Evolutionary conservation across 2,888 invertebrate species (phyloP), one percentile per base, ranked within the genome.

Genomic region (Agonum fuliginosum): DNA sequence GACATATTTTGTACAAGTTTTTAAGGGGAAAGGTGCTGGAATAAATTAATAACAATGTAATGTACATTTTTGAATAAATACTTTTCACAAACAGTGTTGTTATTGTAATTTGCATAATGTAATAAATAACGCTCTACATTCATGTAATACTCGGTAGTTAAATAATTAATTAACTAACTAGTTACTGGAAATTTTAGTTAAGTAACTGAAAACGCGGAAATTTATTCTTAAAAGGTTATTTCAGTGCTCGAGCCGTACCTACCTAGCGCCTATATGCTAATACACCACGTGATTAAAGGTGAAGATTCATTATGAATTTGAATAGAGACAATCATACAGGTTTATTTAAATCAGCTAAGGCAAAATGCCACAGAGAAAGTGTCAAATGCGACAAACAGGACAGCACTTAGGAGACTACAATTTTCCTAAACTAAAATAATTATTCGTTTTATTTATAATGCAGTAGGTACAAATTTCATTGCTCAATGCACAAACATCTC

Each of bases 141-240:
- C 46, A 17, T 30, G 43, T 20, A 46, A 46, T 46, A 46, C 43
- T 14, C 10, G 24, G 12, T 67, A 17, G 30, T 71, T 43, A 71
- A 71, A 48, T 48, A 43, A 48, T 71, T 48, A 71, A 48, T 71
- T 27, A 71, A 71, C 14, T 67, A 71, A 41, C 41, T 19, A n/a
- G 14, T 37, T 20, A 17, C 19, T 34, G 48, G 24, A 71, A 71
- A 71, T 48, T 19, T 43, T 27, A 41, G 74, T 74, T 74, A 74
- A 74, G 74, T 74, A 74, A 74, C 46, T 14, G 43, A 65, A 62
- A 74, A 74, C 65, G 65, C 74, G 74, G 74, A 74, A 74, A 74
- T 74, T 34, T n/a, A n/a, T n/a, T n/a, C n/a, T n/a, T 27, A 12
- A 62, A 74, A 74, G 58, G 73, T 73, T 54, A 73, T 58, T 58